These are phyloP conservation scores for Rhynchomys soricoides DNA, from an alignment of 2,113 vertebrate species.

Conservation along the genomic window DNA sequence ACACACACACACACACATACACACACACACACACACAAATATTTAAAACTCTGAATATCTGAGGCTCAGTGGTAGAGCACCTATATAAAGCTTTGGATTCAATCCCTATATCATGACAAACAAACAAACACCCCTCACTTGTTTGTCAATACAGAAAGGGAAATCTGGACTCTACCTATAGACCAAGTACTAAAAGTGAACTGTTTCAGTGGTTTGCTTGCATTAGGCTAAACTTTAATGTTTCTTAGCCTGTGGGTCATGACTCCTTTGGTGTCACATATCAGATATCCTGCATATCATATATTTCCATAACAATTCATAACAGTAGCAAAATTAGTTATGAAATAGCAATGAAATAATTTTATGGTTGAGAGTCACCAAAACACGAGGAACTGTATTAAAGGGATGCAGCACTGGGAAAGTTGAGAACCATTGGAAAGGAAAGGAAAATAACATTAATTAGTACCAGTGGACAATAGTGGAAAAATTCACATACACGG, in stretches of 20 bases:
- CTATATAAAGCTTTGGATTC: background rate
- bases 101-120: background rate
- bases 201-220: background rate
- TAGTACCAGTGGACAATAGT: background rate
- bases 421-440: too few relatives aligned
- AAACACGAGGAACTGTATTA: too few relatives aligned
- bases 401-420: too few relatives aligned
- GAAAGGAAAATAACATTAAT: conserved; percentile 3
- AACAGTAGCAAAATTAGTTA: too few relatives aligned
- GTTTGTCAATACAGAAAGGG: conserved; percentile 11
- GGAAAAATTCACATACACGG: background rate
- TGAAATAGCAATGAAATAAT: too few relatives aligned
- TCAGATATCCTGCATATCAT: too few relatives aligned
- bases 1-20: too few relatives aligned
- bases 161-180: background rate
- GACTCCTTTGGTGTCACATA: too few relatives aligned
- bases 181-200: background rate
- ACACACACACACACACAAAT: background rate
- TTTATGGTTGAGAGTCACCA: too few relatives aligned
- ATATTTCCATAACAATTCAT: too few relatives aligned
- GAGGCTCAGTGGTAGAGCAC: background rate
- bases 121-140: background rate
- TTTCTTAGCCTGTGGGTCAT: too few relatives aligned
- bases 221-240: background rate
- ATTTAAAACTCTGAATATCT: background rate